Base-by-base conservation (phyloP, 2,888 invertebrate genomes). In the Theodoxus fluviatilis region DNA sequence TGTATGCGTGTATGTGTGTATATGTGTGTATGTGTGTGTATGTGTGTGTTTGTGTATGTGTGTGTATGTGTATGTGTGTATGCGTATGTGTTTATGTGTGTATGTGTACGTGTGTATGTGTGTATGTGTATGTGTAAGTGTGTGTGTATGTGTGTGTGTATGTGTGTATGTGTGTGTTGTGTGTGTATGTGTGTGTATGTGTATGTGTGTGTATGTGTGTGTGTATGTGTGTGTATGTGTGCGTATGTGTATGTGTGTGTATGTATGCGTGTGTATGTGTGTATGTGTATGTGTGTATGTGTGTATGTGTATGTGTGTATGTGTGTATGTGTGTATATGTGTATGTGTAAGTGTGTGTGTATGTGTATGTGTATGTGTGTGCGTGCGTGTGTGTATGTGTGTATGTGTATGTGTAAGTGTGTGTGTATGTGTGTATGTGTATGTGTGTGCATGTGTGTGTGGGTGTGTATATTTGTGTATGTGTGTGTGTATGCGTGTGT, bases 241-340 rank as follows among this genome's bases (percentile, higher is more conserved):
- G n/a, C n/a, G n/a, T n/a, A n/a, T n/a, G n/a, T n/a, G n/a, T n/a
- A n/a, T n/a, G 47, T n/a, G n/a, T 18, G 47, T 47, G 18, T 15
- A 47, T n/a, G 47, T n/a, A 47, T n/a, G 15, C 47, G 1, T 18
- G 1, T 1, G 1, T 40, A 43, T 40, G 64, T 64, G 64, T 25
- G 64, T 40, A 12, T 43, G 64, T 64, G 43, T 64, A n/a, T n/a
- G 64, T 25, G 40, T 64, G 64, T 64, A 0, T 38, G 40, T 64
- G 40, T 64, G 64, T 2, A 7, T 37, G 64, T 22, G 38, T 38
- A 7, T 40, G 64, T 63, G 38, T 47, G 18, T n/a, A 47, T n/a
- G 47, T 18, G 4, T n/a, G 22, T 18, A 47, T n/a, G 47, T n/a
- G 18, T 18, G 47, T 22, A 18, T 22, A n/a, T 22, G 18, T 3